A percentile compares a stretch with the other conserved stretches of the same genome.
Evolutionary conservation across 1,140 invertebrate genomes (phyloP).

Genomic region (Grapholita molesta): DNA sequence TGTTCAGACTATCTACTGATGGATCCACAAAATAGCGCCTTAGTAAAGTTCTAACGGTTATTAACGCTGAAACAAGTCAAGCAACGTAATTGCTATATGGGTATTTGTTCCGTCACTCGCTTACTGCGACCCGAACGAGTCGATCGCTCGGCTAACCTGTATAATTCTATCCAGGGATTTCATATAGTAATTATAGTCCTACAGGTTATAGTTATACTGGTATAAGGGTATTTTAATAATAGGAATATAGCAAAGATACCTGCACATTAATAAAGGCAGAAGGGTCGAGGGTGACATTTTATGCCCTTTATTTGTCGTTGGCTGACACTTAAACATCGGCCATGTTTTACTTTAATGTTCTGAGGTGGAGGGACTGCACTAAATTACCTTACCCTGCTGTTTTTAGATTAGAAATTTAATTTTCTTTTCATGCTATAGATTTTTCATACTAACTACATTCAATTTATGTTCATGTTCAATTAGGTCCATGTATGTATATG

Average conservation of each 20-base stretch:
- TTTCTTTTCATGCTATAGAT: too few species aligned
- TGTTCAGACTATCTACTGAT: too few species aligned
- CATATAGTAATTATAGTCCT: neutral
- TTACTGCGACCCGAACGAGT: neutral
- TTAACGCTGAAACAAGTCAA: neutral
- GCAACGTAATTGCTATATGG: neutral
- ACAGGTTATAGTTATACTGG: neutral
- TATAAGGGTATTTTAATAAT: neutral
- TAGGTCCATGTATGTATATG: too few species aligned
- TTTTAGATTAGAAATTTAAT: neutral
- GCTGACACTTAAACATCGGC: conserved; percentile 18
- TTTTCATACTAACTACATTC: too few species aligned
- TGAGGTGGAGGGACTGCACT: neutral
- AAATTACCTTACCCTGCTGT: neutral
- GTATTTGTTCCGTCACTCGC: neutral
- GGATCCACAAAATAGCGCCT: neutral
- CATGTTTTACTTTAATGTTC: conserved; percentile 14
- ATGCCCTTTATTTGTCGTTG: conserved; percentile 2
- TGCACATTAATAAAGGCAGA: conserved; percentile 15
- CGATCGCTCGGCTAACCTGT: neutral
- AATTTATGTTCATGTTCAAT: too few species aligned
- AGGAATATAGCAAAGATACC: conserved; percentile 6
- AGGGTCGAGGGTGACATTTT: neutral
- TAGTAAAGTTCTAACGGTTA: neutral
- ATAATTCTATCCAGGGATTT: neutral